Conservation (phyloP, 2,888 invertebrate species). For the Unio delphinus region DNA sequence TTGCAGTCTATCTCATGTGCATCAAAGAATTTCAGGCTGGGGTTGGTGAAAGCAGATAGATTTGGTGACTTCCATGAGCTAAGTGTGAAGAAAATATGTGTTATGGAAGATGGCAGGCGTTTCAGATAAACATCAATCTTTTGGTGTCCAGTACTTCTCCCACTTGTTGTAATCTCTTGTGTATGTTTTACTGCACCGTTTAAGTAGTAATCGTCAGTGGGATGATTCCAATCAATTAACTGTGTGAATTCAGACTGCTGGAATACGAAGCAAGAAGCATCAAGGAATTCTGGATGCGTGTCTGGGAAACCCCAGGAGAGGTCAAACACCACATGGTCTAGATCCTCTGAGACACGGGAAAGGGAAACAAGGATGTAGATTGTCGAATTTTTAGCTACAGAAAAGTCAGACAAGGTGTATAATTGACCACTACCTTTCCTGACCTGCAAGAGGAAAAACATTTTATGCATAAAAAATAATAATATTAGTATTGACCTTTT, state of each 20-base stretch:
- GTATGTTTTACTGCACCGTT: constrained; percentile 9
- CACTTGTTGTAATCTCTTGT: constrained; percentile 12
- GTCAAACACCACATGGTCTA: constrained; percentile 23
- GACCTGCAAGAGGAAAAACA: no score
- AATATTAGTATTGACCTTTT: no score
- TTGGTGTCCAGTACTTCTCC: constrained; percentile 16
- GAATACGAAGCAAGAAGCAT: constrained; percentile 20
- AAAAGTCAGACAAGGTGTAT: constrained; percentile 10
- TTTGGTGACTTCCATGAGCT: constrained; percentile 26
- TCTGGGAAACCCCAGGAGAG: constrained; percentile 19
- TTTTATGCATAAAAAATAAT: no score
- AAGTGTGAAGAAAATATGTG: constrained; percentile 19
- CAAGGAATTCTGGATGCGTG: constrained; percentile 17
- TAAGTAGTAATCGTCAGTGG: constrained; percentile 12
- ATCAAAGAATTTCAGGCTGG: constrained; percentile 19
- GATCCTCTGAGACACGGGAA: constrained; percentile 16
- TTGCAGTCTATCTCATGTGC: constrained; percentile 9
- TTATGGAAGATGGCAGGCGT: constrained; percentile 12
- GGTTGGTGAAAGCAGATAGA: constrained; percentile 16
- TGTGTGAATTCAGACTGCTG: constrained; percentile 11
- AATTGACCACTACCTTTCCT: no score
- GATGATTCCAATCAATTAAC: constrained; percentile 18
- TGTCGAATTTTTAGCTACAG: constrained; percentile 6
- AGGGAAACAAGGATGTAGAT: constrained; percentile 15
- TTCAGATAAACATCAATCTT: constrained; percentile 19